Conservation (phyloP, 2,113 vertebrate genomes). For the Oxyura jamaicensis region DNA sequence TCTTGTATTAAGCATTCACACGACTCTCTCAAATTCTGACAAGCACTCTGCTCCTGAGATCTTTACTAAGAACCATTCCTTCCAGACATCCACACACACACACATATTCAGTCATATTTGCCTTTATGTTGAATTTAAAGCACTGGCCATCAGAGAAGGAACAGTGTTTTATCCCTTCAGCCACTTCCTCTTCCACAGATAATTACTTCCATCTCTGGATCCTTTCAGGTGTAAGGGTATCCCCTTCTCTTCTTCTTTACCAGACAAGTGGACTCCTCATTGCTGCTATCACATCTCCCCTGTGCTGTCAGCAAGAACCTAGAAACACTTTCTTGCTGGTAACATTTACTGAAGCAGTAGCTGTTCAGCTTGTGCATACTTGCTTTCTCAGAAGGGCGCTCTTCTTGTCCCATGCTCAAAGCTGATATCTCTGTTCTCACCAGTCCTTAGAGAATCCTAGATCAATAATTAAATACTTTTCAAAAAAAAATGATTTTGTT, state of each 20-base stretch:
- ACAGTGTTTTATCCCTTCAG: neutral
- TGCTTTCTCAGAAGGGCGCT: neutral
- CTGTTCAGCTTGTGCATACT: neutral
- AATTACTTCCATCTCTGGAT: neutral
- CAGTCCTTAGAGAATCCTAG: neutral
- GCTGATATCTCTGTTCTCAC: neutral
- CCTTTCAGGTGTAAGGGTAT: neutral
- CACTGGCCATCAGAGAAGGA: neutral
- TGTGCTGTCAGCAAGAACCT: neutral
- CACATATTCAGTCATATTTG: neutral
- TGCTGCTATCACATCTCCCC: neutral
- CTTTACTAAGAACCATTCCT: constrained; percentile 7
- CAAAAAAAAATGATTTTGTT: constrained; percentile 10
- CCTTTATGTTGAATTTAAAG: neutral
- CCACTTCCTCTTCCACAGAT: neutral
- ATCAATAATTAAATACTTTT: constrained; percentile 40
- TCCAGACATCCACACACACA: neutral
- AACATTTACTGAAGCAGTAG: neutral
- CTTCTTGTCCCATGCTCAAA: neutral
- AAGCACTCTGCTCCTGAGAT: neutral
- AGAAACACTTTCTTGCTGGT: neutral
- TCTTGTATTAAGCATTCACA: neutral
- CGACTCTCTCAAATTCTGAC: neutral
- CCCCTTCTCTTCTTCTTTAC: neutral
- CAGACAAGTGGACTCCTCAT: neutral